Evolutionary conservation across 64 coral and sea anemone genomes (phyloP).

Genomic region (Stichodactyla mertensii): DNA sequence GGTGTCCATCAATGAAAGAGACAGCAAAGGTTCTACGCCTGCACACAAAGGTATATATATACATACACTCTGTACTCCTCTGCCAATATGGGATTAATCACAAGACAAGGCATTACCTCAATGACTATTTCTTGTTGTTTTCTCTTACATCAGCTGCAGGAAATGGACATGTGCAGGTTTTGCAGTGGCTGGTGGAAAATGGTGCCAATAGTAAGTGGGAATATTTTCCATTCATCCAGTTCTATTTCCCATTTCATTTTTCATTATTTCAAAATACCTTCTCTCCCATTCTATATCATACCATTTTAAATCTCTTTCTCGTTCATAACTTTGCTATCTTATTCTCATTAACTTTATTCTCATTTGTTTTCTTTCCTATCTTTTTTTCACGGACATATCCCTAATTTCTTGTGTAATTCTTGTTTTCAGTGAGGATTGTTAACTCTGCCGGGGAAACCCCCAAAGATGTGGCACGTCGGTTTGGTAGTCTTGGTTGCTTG

Average conservation of each 20-base stretch:
- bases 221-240: not conserved
- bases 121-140: not conserved
- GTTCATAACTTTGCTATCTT: no score
- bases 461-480: constrained; percentile 90
- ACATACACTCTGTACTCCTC: not conserved
- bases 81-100: no score
- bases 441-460: constrained; percentile 95
- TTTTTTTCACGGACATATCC: not conserved
- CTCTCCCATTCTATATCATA: not conserved
- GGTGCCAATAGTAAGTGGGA: constrained; percentile 85
- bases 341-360: not conserved
- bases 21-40: constrained; percentile 92
- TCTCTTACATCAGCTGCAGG: constrained; percentile 65
- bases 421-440: constrained; percentile 65
- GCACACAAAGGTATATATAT: constrained; percentile 81
- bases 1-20: constrained; percentile 87
- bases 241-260: not conserved
- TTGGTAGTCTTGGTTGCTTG: constrained; percentile 84
- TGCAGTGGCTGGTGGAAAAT: constrained; percentile 98
- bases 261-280: not conserved
- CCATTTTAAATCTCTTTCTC: no score
- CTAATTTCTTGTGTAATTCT: not conserved
- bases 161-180: constrained; percentile 83
- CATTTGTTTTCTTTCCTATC: not conserved
- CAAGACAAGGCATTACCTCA: no score